Base-by-base conservation (phyloP, 2,888 invertebrate genomes). In the Enchytraeus crypticus region DNA sequence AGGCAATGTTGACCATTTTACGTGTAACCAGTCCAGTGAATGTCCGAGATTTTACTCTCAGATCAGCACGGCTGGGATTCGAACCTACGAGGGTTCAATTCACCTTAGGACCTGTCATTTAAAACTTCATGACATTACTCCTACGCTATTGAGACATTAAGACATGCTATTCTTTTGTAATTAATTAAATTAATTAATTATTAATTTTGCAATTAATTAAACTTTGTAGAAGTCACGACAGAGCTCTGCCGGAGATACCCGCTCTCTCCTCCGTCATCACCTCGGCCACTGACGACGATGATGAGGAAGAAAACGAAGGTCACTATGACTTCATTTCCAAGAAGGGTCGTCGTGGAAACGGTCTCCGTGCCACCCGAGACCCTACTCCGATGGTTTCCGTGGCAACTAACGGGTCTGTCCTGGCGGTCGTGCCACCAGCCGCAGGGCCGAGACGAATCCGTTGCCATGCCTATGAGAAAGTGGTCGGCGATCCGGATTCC, bases 201-300 rank as follows among this genome's bases (percentile, higher is more conserved):
- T n/a, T n/a, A n/a, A n/a, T n/a, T n/a, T n/a, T n/a, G n/a, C n/a
- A 38, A 38, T 38, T 38, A 14, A 8, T 8, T 38, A 14, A 38
- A 38, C 8, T 38, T 38, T 38, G 18, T 14, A 62, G 62, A 21
- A 64, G 62, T 47, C 63, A 61, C 33, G 65, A 65, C 46, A 49
- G 65, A 45, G 65, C 65, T 29, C 49, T 65, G 45, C 65, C 65
- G 5, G 64, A 65, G 29, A 61, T 65, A 23, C 65, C 65, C n/a
- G 51, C 58, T 21, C 14, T 43, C 27, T n/a, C 45, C 1, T 29
- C 57, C 3, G 33, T 53, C 18, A 53, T 51, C 11, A 56, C 46
- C 33, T 33, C 56, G 5, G 45, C 59, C 32, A 53, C 34, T 23
- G 64, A 63, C 27, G 60, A 62, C 51, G 62, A 64, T 3, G 64